Conservation (phyloP, 2,888 invertebrate species). For the Ennomos erosarius region DNA sequence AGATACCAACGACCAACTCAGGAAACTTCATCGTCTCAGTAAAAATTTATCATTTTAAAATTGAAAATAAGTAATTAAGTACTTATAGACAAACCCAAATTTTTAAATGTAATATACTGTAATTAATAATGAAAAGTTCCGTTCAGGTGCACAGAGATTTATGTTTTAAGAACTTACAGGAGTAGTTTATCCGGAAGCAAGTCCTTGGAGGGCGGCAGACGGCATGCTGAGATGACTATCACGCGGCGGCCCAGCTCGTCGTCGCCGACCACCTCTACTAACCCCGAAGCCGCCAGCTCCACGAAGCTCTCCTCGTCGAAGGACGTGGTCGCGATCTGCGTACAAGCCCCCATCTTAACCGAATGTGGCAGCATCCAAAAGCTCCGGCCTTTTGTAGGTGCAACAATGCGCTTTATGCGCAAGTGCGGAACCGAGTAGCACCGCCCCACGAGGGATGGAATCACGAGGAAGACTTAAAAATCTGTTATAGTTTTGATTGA, state of each 20-base stretch:
- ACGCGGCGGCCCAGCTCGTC: conserved; percentile 94
- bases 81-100: too few relatives aligned
- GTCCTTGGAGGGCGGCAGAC: conserved; percentile 90
- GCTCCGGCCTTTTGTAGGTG: neutral
- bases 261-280: conserved; percentile 87
- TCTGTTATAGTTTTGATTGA: too few relatives aligned
- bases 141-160: neutral
- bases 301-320: conserved; percentile 64
- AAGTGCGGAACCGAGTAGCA: too few relatives aligned
- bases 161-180: conserved; percentile 52
- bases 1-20: too few relatives aligned
- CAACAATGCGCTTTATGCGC: too few relatives aligned
- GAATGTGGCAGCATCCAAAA: neutral
- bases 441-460: too few relatives aligned
- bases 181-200: conserved; percentile 85
- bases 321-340: conserved; percentile 60
- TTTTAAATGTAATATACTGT: too few relatives aligned
- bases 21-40: too few relatives aligned
- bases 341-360: neutral
- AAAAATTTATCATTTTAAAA: too few relatives aligned
- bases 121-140: too few relatives aligned
- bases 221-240: conserved; percentile 97
- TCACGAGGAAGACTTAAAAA: too few relatives aligned
- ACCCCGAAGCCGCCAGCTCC: conserved; percentile 64
- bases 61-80: too few relatives aligned